These are phyloP conservation scores for Diglossa cyanea DNA, from an alignment of 2,797 vertebrate species.

Conservation along the genomic window DNA sequence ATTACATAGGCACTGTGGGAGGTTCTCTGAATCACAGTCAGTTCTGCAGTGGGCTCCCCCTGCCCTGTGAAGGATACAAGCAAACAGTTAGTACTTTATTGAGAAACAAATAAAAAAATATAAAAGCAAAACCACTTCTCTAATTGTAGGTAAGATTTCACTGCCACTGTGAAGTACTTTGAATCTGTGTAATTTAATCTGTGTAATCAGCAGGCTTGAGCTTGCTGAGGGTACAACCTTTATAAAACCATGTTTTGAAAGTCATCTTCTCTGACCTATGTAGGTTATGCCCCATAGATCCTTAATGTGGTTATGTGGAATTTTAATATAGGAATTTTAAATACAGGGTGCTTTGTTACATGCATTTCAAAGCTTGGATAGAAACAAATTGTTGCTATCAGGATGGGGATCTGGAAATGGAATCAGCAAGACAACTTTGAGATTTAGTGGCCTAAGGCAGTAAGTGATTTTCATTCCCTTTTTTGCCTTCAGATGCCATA, in stretches of 20 bases:
- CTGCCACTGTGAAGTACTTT: not conserved
- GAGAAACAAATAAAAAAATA: not conserved
- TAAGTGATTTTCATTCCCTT: not conserved
- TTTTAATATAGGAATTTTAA: not conserved
- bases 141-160: not conserved
- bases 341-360: not conserved
- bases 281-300: not conserved
- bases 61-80: not conserved
- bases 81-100: not conserved
- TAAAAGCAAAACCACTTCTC: not conserved
- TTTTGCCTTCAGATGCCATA: not conserved
- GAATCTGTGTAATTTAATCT: not conserved
- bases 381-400: not conserved
- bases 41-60: not conserved
- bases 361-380: not conserved
- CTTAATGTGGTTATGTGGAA: not conserved
- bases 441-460: not conserved
- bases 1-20: not conserved
- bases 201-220: not conserved
- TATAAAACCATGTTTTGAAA: not conserved
- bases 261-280: not conserved
- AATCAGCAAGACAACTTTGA: not conserved
- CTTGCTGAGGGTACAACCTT: not conserved
- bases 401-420: not conserved
- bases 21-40: not conserved